phyloP scores from a whole-genome alignment of 2,113 vertebrate species.

The Channa argus region DNA sequence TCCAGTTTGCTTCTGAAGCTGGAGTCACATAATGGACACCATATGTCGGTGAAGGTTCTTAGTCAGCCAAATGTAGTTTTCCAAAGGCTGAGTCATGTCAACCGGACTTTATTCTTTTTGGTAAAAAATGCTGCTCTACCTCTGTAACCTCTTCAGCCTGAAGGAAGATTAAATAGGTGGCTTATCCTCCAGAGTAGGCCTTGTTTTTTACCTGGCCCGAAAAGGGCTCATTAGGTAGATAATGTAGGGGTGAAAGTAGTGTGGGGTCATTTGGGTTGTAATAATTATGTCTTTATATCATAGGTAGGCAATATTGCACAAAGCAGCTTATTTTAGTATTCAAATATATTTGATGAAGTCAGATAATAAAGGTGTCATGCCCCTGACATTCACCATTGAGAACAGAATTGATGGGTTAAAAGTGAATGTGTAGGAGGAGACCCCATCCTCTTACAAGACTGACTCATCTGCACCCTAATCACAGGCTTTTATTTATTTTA shows the following conservation, averaged over 20 bases:
- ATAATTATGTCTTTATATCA: neutral
- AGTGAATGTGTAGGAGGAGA: constrained; percentile 56
- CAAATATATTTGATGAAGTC: constrained; percentile 5
- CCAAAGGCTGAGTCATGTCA: too few relatives aligned
- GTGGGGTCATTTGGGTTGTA: too few relatives aligned
- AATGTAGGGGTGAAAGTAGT: too few relatives aligned
- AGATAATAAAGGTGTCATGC: constrained; percentile 20
- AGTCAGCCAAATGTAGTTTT: too few relatives aligned
- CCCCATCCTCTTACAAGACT: constrained; percentile 40
- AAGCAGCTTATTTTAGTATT: constrained; percentile 6
- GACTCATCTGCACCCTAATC: constrained; percentile 64
- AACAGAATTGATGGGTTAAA: constrained; percentile 32
- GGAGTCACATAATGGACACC: neutral
- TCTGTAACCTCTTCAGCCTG: too few relatives aligned
- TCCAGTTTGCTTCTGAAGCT: neutral
- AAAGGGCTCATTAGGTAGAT: too few relatives aligned
- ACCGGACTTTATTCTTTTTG: too few relatives aligned
- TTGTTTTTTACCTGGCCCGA: too few relatives aligned
- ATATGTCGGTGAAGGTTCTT: too few relatives aligned
- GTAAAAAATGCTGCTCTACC: too few relatives aligned
- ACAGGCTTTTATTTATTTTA: constrained; percentile 29
- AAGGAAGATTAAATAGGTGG: too few relatives aligned
- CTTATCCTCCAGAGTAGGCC: too few relatives aligned
- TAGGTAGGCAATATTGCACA: neutral
- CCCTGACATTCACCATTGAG: constrained; percentile 32